Evolutionary conservation across 2,888 invertebrate genomes (phyloP).

Genomic region (Tromatobia lineatoria): DNA sequence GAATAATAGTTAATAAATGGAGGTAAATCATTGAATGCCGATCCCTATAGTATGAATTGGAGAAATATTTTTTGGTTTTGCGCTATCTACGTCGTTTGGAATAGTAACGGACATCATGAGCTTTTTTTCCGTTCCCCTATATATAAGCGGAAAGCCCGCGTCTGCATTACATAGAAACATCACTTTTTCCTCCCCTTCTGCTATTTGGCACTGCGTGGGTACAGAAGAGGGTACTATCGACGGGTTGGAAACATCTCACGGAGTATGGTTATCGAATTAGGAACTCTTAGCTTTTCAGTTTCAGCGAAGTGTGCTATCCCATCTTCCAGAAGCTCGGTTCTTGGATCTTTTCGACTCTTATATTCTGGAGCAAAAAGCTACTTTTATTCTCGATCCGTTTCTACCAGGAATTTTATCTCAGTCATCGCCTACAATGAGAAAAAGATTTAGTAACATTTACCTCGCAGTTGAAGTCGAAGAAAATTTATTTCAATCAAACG

Average conservation of each 20-base stretch:
- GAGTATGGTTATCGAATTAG: conserved; percentile 84
- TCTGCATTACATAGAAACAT: conserved; percentile 54
- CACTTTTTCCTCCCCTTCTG: conserved; percentile 20
- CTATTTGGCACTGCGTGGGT: conserved; percentile 40
- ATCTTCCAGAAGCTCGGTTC: conserved; percentile 2
- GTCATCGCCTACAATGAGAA: background rate
- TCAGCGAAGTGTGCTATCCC: conserved; percentile 70
- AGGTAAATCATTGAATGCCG: background rate
- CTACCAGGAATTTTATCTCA: background rate
- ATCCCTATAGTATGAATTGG: background rate
- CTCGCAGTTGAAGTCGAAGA: too few relatives aligned
- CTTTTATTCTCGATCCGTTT: background rate
- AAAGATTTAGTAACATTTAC: too few relatives aligned
- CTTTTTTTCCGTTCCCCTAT: conserved; percentile 56
- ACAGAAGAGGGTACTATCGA: conserved; percentile 56
- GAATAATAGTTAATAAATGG: conserved; percentile 10
- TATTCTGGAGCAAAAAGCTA: background rate
- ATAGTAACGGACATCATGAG: conserved; percentile 78
- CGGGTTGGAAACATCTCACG: conserved; percentile 73
- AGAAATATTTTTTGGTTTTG: conserved; percentile 6
- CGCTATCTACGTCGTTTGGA: background rate
- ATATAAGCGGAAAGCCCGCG: background rate
- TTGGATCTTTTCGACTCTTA: background rate
- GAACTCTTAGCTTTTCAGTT: conserved; percentile 84
- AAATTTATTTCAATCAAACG: too few relatives aligned